These are phyloP conservation scores for Pachycephus smyrnensis DNA, from an alignment of 2,888 invertebrate species.

Conservation along the genomic window DNA sequence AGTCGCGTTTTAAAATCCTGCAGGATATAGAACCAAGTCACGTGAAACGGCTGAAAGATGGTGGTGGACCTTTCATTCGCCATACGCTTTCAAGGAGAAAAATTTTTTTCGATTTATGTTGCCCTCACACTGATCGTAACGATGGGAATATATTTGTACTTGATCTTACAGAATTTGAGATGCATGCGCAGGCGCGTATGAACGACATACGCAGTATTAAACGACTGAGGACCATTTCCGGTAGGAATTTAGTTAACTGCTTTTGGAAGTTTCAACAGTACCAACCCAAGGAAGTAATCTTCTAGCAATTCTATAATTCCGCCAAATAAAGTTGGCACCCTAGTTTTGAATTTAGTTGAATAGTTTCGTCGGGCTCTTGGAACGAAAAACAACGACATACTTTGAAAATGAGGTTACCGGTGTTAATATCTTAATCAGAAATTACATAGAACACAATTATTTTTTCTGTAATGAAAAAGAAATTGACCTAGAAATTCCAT, in stretches of 20 bases:
- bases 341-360: constrained; percentile 53
- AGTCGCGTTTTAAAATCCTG: background rate
- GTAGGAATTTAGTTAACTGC: constrained; percentile 52
- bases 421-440: background rate
- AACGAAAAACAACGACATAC: background rate
- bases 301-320: constrained; percentile 50
- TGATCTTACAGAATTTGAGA: background rate
- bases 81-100: constrained; percentile 9
- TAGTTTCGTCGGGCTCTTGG: constrained; percentile 32
- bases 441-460: background rate
- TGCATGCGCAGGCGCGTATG: constrained; percentile 20
- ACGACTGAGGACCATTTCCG: constrained; percentile 48
- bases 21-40: background rate
- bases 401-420: background rate
- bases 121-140: background rate
- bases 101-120: background rate
- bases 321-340: constrained; percentile 55
- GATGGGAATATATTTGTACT: background rate
- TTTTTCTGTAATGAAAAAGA: background rate
- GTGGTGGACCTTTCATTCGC: background rate
- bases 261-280: constrained; percentile 52
- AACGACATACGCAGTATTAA: constrained; percentile 24
- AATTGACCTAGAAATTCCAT: background rate
- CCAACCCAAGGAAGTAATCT: constrained; percentile 51
- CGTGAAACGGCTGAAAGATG: background rate